phyloP scores from a whole-genome alignment of 2,888 invertebrate species.

The Pseudococcus jackbeardsleyi region DNA sequence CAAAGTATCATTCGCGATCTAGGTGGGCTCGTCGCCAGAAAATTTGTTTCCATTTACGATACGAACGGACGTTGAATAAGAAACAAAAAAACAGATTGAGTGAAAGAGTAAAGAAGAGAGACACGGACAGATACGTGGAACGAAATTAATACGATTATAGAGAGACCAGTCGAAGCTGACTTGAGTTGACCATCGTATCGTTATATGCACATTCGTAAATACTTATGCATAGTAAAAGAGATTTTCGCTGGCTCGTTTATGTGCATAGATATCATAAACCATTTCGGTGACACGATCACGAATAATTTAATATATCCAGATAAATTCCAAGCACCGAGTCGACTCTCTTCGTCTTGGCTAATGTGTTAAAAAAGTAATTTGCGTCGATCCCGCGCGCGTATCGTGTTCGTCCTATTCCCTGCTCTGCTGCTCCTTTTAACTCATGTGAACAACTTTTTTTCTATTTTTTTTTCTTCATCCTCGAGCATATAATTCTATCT shows the following conservation, averaged over 20 bases:
- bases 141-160: slow-evolving; percentile 38
- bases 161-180: slow-evolving; percentile 28
- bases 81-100: background rate
- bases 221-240: background rate
- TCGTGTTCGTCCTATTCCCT: background rate
- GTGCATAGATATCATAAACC: slow-evolving; percentile 28
- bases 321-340: slow-evolving; percentile 26
- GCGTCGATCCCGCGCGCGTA: background rate
- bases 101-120: background rate
- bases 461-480: background rate
- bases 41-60: slow-evolving; percentile 47
- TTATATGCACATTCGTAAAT: background rate
- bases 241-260: slow-evolving; percentile 27
- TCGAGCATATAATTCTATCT: background rate
- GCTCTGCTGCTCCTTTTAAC: background rate
- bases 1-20: slow-evolving; percentile 26
- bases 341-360: background rate
- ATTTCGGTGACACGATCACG: slow-evolving; percentile 44
- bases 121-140: background rate
- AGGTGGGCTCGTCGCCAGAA: slow-evolving; percentile 47
- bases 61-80: background rate
- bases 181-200: slow-evolving; percentile 3
- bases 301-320: slow-evolving; percentile 33
- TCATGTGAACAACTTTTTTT: background rate
- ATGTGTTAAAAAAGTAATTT: slow-evolving; percentile 47